These are phyloP conservation scores for Tethea ocularis DNA, from an alignment of 2,888 invertebrate genomes.

Conservation along the genomic window DNA sequence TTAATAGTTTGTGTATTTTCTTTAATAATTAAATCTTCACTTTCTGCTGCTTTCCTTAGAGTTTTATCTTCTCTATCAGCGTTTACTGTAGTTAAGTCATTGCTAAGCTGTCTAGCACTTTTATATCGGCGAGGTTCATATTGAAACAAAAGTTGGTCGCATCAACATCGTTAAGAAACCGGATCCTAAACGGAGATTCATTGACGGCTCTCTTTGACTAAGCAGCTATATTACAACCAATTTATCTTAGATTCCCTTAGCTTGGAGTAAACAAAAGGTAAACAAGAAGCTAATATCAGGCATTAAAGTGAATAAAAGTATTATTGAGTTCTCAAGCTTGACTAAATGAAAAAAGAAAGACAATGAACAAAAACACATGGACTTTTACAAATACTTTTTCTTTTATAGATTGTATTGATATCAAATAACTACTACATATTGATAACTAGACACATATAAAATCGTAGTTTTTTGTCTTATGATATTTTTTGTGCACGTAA, in stretches of 20 bases:
- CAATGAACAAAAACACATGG: too few species aligned
- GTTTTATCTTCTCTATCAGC: slow-evolving; percentile 10
- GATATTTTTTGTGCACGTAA: too few species aligned
- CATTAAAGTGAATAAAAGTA: background rate
- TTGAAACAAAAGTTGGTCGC: slow-evolving; percentile 70
- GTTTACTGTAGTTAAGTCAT: slow-evolving; percentile 19
- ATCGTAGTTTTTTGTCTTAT: too few species aligned
- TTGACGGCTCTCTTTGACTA: slow-evolving; percentile 51
- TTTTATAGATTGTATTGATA: too few species aligned
- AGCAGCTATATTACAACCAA: slow-evolving; percentile 27
- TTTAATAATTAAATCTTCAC: background rate
- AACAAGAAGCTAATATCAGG: background rate
- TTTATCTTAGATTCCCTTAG: slow-evolving; percentile 21
- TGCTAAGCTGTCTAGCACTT: slow-evolving; percentile 27
- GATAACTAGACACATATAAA: too few species aligned
- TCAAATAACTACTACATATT: too few species aligned
- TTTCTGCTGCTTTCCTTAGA: slow-evolving; percentile 8
- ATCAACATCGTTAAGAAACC: slow-evolving; percentile 64
- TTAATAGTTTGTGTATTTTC: background rate
- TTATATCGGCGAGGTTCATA: slow-evolving; percentile 55
- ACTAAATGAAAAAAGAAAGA: too few species aligned
- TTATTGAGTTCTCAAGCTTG: background rate
- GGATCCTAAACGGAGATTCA: slow-evolving; percentile 61
- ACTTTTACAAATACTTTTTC: too few species aligned
- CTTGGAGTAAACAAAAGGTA: slow-evolving; percentile 1